Conservation (phyloP, 2,797 vertebrate species). For the Novumbra hubbsi region DNA sequence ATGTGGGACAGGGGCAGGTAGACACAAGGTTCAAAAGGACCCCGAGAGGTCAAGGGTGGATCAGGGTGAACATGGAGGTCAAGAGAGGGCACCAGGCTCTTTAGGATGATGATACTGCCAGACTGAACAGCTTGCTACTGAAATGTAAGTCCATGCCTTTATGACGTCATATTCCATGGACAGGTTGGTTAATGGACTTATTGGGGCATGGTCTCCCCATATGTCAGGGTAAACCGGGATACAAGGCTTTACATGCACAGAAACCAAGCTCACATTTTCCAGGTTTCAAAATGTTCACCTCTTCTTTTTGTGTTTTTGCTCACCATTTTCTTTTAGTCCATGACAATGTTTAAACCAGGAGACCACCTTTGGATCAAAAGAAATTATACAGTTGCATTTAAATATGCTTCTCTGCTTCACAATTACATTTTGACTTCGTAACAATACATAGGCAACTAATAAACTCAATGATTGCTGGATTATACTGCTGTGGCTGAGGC, state of each 20-base stretch:
- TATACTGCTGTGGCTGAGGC: conserved; percentile 16
- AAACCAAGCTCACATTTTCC: conserved; percentile 29
- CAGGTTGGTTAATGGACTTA: conserved; percentile 68
- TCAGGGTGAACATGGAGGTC: neutral
- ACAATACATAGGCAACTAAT: neutral
- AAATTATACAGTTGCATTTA: no score
- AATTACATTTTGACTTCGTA: conserved; percentile 8
- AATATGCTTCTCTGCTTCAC: conserved; percentile 4
- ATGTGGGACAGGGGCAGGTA: neutral
- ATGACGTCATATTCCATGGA: conserved; percentile 55
- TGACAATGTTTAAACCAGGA: conserved; percentile 1
- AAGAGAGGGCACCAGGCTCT: neutral
- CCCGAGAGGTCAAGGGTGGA: neutral
- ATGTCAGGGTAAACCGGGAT: conserved; percentile 58
- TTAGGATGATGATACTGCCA: neutral
- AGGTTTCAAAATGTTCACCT: no score
- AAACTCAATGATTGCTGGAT: conserved; percentile 20
- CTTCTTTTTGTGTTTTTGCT: no score
- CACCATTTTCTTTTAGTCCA: conserved; percentile 26
- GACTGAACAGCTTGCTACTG: conserved; percentile 41
- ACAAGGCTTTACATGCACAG: conserved; percentile 4
- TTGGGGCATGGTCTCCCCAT: conserved; percentile 60
- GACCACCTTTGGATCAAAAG: no score
- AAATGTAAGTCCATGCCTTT: conserved; percentile 47
- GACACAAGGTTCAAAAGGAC: neutral